phyloP scores from a whole-genome alignment of 2,113 vertebrate genomes.

The Poeciliopsis turrubarensis region DNA sequence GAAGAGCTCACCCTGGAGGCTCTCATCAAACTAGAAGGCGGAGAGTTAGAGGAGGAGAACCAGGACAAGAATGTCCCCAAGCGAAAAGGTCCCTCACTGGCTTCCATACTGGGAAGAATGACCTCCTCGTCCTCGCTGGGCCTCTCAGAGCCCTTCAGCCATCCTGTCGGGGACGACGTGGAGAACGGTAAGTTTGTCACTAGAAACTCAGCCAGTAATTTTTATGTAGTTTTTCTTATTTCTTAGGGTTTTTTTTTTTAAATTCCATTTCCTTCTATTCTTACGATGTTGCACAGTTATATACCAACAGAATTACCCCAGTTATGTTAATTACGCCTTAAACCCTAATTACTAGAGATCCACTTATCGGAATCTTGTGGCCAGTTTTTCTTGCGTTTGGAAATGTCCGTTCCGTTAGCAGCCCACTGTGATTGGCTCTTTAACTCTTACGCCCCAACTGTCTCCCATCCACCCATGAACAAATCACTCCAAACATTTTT shows the following conservation, averaged over 20 bases:
- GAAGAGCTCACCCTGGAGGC: conserved; percentile 71
- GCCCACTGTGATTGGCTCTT: no score
- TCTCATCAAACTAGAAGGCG: conserved; percentile 46
- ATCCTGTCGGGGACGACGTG: conserved; percentile 79
- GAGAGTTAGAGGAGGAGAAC: conserved; percentile 12
- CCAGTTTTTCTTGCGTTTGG: no score
- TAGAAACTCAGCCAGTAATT: background rate
- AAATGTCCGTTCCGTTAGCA: no score
- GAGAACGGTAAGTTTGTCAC: conserved; percentile 83
- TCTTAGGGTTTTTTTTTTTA: background rate
- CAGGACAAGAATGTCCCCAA: background rate
- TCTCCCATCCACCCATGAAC: no score
- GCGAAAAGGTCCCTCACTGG: conserved; percentile 77
- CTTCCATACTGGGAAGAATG: conserved; percentile 87
- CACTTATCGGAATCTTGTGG: no score
- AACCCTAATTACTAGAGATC: no score
- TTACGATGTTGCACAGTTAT: background rate
- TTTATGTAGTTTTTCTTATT: background rate
- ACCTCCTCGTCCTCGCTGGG: conserved; percentile 91
- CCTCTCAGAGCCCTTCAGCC: conserved; percentile 85
- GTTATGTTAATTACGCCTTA: no score
- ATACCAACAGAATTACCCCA: background rate
- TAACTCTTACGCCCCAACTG: no score
- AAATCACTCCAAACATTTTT: no score
- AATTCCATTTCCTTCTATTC: background rate